These are phyloP conservation scores for Drosophila saltans DNA, from an alignment of 1,140 invertebrate species.

Conservation along the genomic window DNA sequence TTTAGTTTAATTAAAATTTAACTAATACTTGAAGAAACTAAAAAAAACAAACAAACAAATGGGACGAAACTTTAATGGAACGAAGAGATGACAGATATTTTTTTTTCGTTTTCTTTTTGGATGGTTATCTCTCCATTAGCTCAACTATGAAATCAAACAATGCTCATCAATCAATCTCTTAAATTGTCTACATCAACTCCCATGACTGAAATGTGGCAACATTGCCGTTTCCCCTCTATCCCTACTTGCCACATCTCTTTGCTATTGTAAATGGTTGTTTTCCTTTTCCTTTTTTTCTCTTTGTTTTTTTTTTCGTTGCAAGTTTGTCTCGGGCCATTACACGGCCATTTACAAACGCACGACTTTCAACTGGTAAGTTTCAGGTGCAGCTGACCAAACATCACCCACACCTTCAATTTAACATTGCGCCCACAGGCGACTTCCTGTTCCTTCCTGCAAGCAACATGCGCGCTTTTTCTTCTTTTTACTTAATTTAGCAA, in stretches of 20 bases:
- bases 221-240: background rate
- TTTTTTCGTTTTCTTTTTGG: too few species aligned
- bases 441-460: slow-evolving; percentile 55
- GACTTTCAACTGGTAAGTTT: slow-evolving; percentile 24
- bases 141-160: too few species aligned
- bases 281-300: background rate
- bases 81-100: too few species aligned
- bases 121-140: too few species aligned
- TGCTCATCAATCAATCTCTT: slow-evolving; percentile 3
- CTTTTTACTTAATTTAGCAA: slow-evolving; percentile 71
- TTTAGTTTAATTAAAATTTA: background rate
- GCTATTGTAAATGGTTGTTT: background rate
- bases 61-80: too few species aligned
- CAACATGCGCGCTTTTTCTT: slow-evolving; percentile 26
- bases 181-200: slow-evolving; percentile 9
- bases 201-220: slow-evolving; percentile 9
- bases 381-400: slow-evolving; percentile 55
- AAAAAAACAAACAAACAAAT: too few species aligned
- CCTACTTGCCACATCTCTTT: background rate
- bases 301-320: background rate
- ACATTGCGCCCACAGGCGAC: slow-evolving; percentile 50
- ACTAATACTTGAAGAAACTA: too few species aligned
- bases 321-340: slow-evolving; percentile 37
- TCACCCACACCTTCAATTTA: background rate
- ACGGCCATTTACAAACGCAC: slow-evolving; percentile 43